A percentile compares a stretch with the other conserved stretches of the same genome.
Conservation (phyloP, 30 jellyfish, hydroid and myxozoan species). For the Haliclystus octoradiatus region DNA sequence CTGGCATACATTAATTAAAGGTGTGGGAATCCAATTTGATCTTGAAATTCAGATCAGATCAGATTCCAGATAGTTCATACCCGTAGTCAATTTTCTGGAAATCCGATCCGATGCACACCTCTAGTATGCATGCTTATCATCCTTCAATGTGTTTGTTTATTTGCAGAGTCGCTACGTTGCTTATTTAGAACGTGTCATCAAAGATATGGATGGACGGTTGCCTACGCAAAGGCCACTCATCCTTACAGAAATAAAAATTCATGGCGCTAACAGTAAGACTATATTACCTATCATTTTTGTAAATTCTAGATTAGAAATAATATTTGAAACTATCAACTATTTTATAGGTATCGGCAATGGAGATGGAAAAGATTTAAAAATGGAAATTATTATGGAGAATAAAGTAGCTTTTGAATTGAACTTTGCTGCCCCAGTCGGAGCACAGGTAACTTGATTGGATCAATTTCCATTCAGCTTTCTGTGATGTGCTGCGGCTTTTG, state of each 20-base stretch:
- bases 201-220: slow-evolving; percentile 52
- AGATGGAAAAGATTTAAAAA: slow-evolving; percentile 76
- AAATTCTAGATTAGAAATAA: too few species aligned
- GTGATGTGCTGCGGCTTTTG: too few species aligned
- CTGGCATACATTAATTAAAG: too few species aligned
- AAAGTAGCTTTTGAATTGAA: slow-evolving; percentile 42
- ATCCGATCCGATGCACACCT: too few species aligned
- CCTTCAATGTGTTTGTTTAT: neutral
- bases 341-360: slow-evolving; percentile 85
- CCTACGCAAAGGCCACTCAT: slow-evolving; percentile 63
- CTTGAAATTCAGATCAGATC: too few species aligned
- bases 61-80: too few species aligned
- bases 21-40: too few species aligned
- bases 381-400: slow-evolving; percentile 57
- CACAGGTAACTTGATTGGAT: slow-evolving; percentile 20
- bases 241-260: slow-evolving; percentile 42
- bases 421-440: slow-evolving; percentile 71
- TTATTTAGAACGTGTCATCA: slow-evolving; percentile 52
- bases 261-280: slow-evolving; percentile 54
- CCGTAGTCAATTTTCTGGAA: too few species aligned
- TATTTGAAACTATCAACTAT: too few species aligned
- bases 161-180: slow-evolving; percentile 92
- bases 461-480: too few species aligned
- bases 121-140: neutral
- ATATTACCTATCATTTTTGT: neutral